A percentile compares a stretch with the other conserved stretches of the same genome.
These are phyloP conservation scores for Atrichornis clamosus DNA, from an alignment of 2,113 vertebrate genomes.

Conservation along the genomic window DNA sequence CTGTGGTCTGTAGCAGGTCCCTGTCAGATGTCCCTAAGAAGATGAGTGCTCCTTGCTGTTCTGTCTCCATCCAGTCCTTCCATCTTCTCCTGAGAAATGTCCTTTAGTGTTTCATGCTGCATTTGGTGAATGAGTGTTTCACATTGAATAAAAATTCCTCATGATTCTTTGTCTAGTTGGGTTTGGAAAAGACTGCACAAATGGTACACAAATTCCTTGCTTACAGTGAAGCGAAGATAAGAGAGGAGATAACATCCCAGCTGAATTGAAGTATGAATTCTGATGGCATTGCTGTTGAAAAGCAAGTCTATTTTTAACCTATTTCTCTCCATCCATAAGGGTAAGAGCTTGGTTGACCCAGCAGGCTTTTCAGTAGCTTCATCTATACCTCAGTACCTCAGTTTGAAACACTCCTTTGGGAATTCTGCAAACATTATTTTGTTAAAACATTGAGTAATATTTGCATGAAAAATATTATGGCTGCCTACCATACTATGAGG, in stretches of 20 bases:
- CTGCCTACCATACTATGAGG: background rate
- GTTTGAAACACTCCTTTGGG: background rate
- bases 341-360: background rate
- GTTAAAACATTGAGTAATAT: background rate
- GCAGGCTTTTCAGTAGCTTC: background rate
- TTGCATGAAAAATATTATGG: background rate
- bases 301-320: background rate
- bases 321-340: background rate
- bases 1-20: background rate
- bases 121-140: background rate
- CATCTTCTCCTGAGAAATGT: background rate
- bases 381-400: background rate
- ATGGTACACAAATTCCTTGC: background rate
- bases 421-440: background rate
- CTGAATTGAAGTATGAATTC: background rate
- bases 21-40: background rate
- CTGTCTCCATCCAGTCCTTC: background rate
- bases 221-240: background rate
- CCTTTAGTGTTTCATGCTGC: background rate
- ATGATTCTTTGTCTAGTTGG: background rate
- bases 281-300: background rate
- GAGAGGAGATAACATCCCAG: background rate
- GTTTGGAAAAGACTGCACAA: background rate
- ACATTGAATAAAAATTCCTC: background rate
- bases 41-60: background rate